Evolutionary conservation across 2,797 vertebrate genomes (phyloP), one percentile per base, ranked within the genome.

Genomic region (Margarornis squamiger): DNA sequence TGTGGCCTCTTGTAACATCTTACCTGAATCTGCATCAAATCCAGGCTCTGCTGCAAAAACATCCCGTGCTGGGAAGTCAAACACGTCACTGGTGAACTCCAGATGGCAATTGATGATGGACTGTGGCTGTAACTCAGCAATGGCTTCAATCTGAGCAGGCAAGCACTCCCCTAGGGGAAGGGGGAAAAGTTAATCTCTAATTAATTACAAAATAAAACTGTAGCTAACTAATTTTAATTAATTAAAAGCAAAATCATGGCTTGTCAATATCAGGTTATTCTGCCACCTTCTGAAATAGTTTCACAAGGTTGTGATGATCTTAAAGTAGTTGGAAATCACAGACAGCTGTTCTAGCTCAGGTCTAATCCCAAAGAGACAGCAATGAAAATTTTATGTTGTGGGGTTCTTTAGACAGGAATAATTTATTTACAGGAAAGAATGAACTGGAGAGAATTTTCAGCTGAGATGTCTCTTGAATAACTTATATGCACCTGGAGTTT

Each of bases 1-100:
- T 0, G 1, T 24, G 14, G 32, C 18, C 57, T 32, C 67, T 59
- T 70, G 19, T n/a, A 49, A 71, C 41, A 36, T 23, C 89, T 92
- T 96, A 99, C 99, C 99, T 58, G 97, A 95, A 81, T 89, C 86
- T n/a, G 97, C 29, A 80, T 99, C 99, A 88, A 99, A 99, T 30
- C 96, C 96, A 1, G 98, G 98, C 52, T 98, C 98, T 20, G 97
- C 97, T 24, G 95, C 96, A 93, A 99, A 99, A 77, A 99, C 94
- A 12, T 99, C 98, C 38, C 59, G 96, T 36, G 98, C 97, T 8
- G 98, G 95, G 91, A 99, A 98, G 88, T 98, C 98, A 22, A 99
- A 96, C 5, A 73, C 91, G 6, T 98, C 97, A 2, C 95, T 98
- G 93, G 93, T 98, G 93, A 99, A 99, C 90, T 96, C 97, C 16